Conservation (phyloP, 37 sponge, comb jelly and placozoan species). For the Amphimedon queenslandica region DNA sequence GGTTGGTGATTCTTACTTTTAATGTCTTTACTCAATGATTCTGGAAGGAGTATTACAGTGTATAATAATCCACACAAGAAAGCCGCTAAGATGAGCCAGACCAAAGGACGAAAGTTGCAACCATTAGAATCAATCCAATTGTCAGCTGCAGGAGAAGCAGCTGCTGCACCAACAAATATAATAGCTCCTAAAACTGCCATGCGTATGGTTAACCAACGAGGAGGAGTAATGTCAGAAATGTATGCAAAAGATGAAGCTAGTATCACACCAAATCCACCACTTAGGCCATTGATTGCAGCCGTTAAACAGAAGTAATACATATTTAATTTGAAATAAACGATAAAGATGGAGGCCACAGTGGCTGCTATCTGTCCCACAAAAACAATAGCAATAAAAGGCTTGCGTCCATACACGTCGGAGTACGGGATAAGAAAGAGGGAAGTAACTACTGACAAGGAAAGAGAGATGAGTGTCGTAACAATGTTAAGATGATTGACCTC, state of each 20-base stretch:
- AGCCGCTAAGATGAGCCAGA: constrained; percentile 13
- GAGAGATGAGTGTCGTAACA: background rate
- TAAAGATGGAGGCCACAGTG: background rate
- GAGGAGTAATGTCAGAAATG: constrained; percentile 38
- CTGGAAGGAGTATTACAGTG: constrained; percentile 40
- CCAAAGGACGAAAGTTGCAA: constrained; percentile 27
- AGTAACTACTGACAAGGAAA: constrained; percentile 13
- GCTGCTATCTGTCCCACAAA: constrained; percentile 5
- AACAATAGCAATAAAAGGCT: constrained; percentile 17
- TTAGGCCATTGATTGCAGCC: constrained; percentile 8
- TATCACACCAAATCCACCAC: constrained; percentile 40
- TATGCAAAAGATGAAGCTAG: constrained; percentile 44
- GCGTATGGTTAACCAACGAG: constrained; percentile 21
- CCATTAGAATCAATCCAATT: constrained; percentile 25
- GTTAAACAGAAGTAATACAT: constrained; percentile 9
- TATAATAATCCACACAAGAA: constrained; percentile 13
- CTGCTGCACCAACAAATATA: constrained; percentile 25
- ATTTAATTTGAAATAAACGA: constrained; percentile 14
- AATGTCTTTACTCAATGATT: constrained; percentile 9
- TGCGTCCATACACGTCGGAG: constrained; percentile 48
- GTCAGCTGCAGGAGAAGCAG: background rate
- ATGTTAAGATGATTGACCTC: constrained; percentile 6
- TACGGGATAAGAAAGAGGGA: constrained; percentile 41
- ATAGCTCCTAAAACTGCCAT: constrained; percentile 33
- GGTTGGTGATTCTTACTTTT: background rate